Conservation (phyloP, 2,113 vertebrate genomes). For the Nibea coibor region DNA sequence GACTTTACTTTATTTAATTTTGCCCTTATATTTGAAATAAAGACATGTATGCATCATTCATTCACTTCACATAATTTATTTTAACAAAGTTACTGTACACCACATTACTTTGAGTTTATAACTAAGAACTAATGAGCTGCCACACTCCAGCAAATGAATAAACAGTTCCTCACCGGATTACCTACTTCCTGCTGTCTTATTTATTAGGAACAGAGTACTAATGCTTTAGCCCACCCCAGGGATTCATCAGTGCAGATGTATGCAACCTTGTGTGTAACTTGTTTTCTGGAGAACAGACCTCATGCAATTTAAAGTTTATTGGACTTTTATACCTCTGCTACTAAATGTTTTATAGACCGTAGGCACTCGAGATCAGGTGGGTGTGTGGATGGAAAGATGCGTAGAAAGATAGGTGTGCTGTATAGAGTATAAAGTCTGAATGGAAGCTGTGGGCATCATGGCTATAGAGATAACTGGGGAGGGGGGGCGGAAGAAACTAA, state of each 20-base stretch:
- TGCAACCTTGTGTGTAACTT: neutral
- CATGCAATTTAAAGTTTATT: neutral
- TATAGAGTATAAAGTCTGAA: conserved; percentile 1
- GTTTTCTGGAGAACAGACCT: neutral
- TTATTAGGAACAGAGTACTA: neutral
- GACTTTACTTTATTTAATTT: neutral
- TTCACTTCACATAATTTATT: no score
- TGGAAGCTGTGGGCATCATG: conserved; percentile 27
- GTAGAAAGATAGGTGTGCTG: conserved; percentile 6
- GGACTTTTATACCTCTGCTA: neutral
- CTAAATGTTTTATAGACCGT: neutral
- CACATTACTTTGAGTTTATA: no score
- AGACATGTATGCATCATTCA: no score
- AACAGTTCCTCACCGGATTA: neutral
- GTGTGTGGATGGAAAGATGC: neutral
- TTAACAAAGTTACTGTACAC: neutral
- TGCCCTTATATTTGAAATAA: no score
- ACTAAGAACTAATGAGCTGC: neutral
- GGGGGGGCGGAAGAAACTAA: conserved; percentile 21
- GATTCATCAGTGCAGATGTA: neutral
- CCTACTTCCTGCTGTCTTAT: neutral
- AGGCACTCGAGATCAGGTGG: neutral
- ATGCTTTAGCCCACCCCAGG: neutral
- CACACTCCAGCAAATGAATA: neutral
- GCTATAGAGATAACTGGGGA: neutral